Evolutionary conservation across 2,888 invertebrate genomes (phyloP).

Genomic region (Ichneumon xanthorius): DNA sequence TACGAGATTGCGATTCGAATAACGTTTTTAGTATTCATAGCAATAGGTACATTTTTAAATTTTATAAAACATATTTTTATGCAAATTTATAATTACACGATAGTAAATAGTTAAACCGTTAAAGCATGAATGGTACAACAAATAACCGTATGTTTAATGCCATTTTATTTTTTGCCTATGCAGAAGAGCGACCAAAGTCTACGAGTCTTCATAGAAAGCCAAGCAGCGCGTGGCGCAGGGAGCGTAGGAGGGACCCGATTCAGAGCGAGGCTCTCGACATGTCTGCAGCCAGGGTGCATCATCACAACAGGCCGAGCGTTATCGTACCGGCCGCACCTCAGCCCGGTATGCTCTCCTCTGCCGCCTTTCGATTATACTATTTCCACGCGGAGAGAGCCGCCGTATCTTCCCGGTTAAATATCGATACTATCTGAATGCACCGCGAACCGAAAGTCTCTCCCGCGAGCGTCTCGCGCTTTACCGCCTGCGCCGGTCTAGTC

Average conservation of each 20-base stretch:
- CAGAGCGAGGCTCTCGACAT: conserved; percentile 84
- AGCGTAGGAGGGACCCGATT: conserved; percentile 83
- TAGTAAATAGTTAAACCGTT: not conserved
- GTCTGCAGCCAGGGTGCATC: conserved; percentile 81
- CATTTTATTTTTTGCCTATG: conserved; percentile 48
- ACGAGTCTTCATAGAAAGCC: conserved; percentile 82
- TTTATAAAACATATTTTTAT: not conserved
- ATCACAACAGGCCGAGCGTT: conserved; percentile 82
- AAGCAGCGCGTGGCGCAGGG: conserved; percentile 83
- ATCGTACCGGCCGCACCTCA: conserved; percentile 82
- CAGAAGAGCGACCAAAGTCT: conserved; percentile 83
- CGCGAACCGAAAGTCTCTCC: conserved; percentile 6
- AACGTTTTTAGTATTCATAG: too few species aligned
- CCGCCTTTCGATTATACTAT: conserved; percentile 10
- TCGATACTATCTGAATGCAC: not conserved
- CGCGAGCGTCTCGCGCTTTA: conserved; percentile 1
- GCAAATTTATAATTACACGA: not conserved
- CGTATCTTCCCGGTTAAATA: not conserved
- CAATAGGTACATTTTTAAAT: not conserved
- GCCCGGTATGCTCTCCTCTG: conserved; percentile 71
- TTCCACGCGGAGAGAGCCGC: not conserved
- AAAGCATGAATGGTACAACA: not conserved
- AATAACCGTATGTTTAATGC: conserved; percentile 1
- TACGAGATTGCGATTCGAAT: too few species aligned
- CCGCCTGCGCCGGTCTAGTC: not conserved